Evolutionary conservation across 2,888 invertebrate genomes (phyloP).

Genomic region (Zaprionus bogoriensis): DNA sequence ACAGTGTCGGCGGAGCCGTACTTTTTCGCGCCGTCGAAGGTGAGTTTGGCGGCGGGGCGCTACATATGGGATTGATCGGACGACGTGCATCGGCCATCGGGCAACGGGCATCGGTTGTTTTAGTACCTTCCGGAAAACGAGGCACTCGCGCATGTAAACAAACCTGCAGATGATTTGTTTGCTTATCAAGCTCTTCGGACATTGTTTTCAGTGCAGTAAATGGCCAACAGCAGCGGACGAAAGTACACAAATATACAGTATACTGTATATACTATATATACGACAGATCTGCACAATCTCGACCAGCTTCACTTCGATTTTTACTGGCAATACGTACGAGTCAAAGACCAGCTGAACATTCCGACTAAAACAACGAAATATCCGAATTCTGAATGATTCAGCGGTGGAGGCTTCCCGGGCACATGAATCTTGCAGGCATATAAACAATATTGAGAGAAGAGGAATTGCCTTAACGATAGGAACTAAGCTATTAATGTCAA

Average conservation of each 20-base stretch:
- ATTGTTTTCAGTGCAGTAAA: constrained; percentile 53
- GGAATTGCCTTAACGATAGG: neutral
- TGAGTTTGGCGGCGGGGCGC: constrained; percentile 82
- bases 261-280: constrained; percentile 1
- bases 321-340: constrained; percentile 26
- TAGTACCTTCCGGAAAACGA: constrained; percentile 3
- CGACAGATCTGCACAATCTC: neutral
- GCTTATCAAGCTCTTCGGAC: constrained; percentile 54
- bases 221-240: constrained; percentile 23
- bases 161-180: constrained; percentile 49
- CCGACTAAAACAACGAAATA: constrained; percentile 11
- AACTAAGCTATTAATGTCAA: neutral
- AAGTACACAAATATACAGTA: constrained; percentile 39
- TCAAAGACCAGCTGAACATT: constrained; percentile 26
- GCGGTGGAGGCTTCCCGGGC: neutral
- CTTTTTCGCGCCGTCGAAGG: constrained; percentile 92
- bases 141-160: constrained; percentile 27
- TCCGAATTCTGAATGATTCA: constrained; percentile 43
- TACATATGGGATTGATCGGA: neutral
- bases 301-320: constrained; percentile 20
- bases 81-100: neutral
- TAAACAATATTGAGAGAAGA: neutral
- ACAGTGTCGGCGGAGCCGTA: constrained; percentile 91
- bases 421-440: neutral
- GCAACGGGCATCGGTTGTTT: neutral